phyloP scores from a whole-genome alignment of 2,797 vertebrate genomes.

The Hydrocynus forskahlii region DNA sequence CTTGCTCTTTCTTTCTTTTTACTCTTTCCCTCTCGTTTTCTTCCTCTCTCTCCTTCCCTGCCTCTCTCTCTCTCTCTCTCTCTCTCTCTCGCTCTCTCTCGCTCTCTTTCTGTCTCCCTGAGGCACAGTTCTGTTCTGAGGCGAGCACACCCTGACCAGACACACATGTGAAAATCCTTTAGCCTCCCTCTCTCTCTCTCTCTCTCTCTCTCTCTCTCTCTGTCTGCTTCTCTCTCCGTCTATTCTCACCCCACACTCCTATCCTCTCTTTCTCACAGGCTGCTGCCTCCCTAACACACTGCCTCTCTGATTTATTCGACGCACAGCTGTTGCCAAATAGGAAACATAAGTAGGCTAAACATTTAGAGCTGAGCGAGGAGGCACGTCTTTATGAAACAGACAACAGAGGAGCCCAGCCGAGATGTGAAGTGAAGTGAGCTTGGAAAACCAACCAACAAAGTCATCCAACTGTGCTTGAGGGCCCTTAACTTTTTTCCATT shows the following conservation, averaged over 20 bases:
- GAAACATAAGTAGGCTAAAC: slow-evolving; percentile 81
- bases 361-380: slow-evolving; percentile 75
- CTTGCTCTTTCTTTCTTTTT: background rate
- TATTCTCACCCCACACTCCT: background rate
- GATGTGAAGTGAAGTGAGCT: slow-evolving; percentile 55
- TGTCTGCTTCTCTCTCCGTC: background rate
- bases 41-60: background rate
- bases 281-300: slow-evolving; percentile 75
- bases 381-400: slow-evolving; percentile 50
- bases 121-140: slow-evolving; percentile 45
- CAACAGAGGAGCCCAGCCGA: slow-evolving; percentile 51
- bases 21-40: background rate
- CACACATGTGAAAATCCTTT: slow-evolving; percentile 83
- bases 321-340: slow-evolving; percentile 80
- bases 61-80: background rate
- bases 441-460: slow-evolving; percentile 64
- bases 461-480: slow-evolving; percentile 59
- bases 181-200: slow-evolving; percentile 71
- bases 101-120: slow-evolving; percentile 30
- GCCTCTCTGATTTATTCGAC: slow-evolving; percentile 83
- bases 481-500: background rate
- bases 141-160: slow-evolving; percentile 80
- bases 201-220: slow-evolving; percentile 1
- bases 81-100: background rate
- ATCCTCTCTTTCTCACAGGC: slow-evolving; percentile 74